A percentile compares a stretch with the other conserved stretches of the same genome.
Evolutionary conservation across 2,797 vertebrate genomes (phyloP).

Genomic region (Hafferia zeledoni): DNA sequence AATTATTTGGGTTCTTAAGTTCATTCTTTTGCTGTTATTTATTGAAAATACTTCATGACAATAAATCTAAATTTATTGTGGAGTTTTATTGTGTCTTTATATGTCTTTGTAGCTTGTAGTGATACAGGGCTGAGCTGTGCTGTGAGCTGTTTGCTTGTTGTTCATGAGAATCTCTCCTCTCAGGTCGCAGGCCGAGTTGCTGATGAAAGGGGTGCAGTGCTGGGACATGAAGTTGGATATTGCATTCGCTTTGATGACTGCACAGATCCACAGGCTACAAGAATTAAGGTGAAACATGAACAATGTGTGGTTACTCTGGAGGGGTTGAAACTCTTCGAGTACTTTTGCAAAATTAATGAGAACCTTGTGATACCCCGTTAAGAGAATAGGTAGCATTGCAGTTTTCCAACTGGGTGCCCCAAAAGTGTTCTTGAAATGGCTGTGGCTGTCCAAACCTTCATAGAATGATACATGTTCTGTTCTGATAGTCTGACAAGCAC

Average conservation of each 20-base stretch:
- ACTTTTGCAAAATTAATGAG: not conserved
- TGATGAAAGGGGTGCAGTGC: constrained; percentile 91
- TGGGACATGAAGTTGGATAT: constrained; percentile 97
- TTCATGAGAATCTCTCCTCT: not conserved
- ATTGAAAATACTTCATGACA: too few relatives aligned
- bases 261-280: constrained; percentile 89
- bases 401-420: not conserved
- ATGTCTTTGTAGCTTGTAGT: not conserved
- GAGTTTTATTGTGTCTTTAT: not conserved
- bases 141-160: not conserved
- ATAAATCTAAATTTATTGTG: not conserved
- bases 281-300: constrained; percentile 89
- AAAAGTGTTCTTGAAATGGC: not conserved
- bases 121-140: not conserved
- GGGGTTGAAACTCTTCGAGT: not conserved
- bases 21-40: too few relatives aligned
- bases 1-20: too few relatives aligned
- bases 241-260: constrained; percentile 98
- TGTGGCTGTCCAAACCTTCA: not conserved
- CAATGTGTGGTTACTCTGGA: not conserved
- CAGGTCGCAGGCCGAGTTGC: constrained; percentile 94
- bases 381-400: not conserved
- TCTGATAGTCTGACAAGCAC: not conserved
- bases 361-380: not conserved
- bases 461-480: rapidly evolving